Base-by-base conservation (phyloP, 2,113 vertebrate genomes). In the Mastomys coucha region DNA sequence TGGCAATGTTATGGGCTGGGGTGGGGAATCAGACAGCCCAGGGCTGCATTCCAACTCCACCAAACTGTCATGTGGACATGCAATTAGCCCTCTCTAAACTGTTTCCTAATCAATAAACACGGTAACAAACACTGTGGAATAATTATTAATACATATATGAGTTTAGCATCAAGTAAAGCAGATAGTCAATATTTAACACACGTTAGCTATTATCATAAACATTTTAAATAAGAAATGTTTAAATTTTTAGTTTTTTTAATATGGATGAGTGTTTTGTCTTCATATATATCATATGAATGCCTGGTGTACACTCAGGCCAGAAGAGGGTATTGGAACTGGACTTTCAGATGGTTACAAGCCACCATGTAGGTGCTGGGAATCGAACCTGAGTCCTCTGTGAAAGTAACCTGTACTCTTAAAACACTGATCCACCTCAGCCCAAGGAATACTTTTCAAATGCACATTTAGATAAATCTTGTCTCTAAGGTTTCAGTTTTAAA, bases 401-500 rank as follows among this genome's bases (percentile, higher is more conserved):
- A 45, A 65, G 16, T 36, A 63, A 10, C 84, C 36, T 36, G 45
- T 24, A 49, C 31, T 36, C 45, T 53, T 53, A 69, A 69, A 86
- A 49, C 63, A 49, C 42, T 49, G 19, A 69, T 5, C 42, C 85
- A 70, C 36, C 45, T 65, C 24, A 36, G 20, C 82, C 16, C 39
- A n/a, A 60, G 45, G 69, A 94, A 72, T 73, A 78, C 28, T 1
- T 93, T 96, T 77, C 33, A 14, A 69, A 33, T 42, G 2, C 31
- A 84, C 19, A 80, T 70, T 87, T 5, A 49, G 76, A 92, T 26
- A 91, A 39, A 56, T 73, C 70, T 85, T 58, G 45, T 72, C 60
- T 88, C 63, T 70, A 31, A 80, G 45, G 90, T 39, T 36, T 58
- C 92, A 70, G 4, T 88, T 49, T 91, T 65, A 87, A 96, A 96